phyloP scores from a whole-genome alignment of 2,113 vertebrate species.

The Xenopus tropicalis region UCB_Xtro_10.0 CM004450.2:29566001-29566500 shows the following conservation, averaged over 20 bases:
- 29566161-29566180: too few species aligned
- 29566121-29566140: slow-evolving; percentile 1
- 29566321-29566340: too few species aligned
- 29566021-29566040: slow-evolving; percentile 15
- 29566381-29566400: too few species aligned
- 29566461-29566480: slow-evolving; percentile 6
- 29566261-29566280: too few species aligned
- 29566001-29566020: slow-evolving; percentile 6
- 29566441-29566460: slow-evolving; percentile 36
- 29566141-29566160: background rate
- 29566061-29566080: slow-evolving; percentile 11
- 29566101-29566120: too few species aligned
- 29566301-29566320: too few species aligned
- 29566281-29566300: too few species aligned
- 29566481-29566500: slow-evolving; percentile 13
- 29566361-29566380: too few species aligned
- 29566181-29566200: too few species aligned
- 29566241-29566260: too few species aligned
- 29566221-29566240: too few species aligned
- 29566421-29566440: slow-evolving; percentile 34
- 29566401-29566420: slow-evolving; percentile 26
- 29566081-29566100: slow-evolving; percentile 2
- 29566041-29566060: background rate
- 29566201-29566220: too few species aligned
- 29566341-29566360: slow-evolving; percentile 29